Base-by-base conservation (phyloP, 1,140 invertebrate genomes). In the Neodiprion lecontei region DNA sequence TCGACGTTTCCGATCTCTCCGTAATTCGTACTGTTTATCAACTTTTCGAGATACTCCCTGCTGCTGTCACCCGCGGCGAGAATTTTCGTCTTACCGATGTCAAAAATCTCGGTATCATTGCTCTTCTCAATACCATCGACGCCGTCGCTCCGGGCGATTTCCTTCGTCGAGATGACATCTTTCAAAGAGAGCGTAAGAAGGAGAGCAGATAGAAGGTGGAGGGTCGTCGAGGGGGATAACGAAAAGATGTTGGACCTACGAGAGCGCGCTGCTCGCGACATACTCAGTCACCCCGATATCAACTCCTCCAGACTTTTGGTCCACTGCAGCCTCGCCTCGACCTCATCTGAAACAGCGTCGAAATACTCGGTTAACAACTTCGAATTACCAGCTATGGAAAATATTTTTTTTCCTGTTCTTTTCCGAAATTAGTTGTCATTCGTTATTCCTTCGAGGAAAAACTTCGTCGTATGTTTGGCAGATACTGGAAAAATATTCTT, bases 151-250 rank as follows among this genome's bases (percentile, higher is more conserved):
- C 28, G 11, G 8, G 80, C 66, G 28, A 61, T 77, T 74, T 73
- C 78, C 76, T 72, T 77, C 74, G 69, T 73, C 78, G 84, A 74
- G 40, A 79, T 53, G 53, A 72, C 78, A 77, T 80, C 65, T 69
- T 72, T 70, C 12, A 79, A 72, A 49, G 72, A 75, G 75, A 81
- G 70, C 12, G 77, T 74, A 65, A 83, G 71, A 67, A 85, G 74
- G 65, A 85, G 72, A 9, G 83, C 75, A 72, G 78, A 75, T 69
- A 77, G 77, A 74, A 77, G 74, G 65, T 78, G 75, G 53, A 73
- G 67, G 65, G 47, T 73, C 49, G 53, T 48, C 11, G 53, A 61
- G 53, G 53, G 53, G 53, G 53, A 61, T 61, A 61, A 61, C 53
- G 53, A 0, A 61, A 61, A 61, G 53, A 61, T 14, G 53, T 61